These are phyloP conservation scores for Cylas formicarius DNA, from an alignment of 1,140 invertebrate species.

Conservation along the genomic window DNA sequence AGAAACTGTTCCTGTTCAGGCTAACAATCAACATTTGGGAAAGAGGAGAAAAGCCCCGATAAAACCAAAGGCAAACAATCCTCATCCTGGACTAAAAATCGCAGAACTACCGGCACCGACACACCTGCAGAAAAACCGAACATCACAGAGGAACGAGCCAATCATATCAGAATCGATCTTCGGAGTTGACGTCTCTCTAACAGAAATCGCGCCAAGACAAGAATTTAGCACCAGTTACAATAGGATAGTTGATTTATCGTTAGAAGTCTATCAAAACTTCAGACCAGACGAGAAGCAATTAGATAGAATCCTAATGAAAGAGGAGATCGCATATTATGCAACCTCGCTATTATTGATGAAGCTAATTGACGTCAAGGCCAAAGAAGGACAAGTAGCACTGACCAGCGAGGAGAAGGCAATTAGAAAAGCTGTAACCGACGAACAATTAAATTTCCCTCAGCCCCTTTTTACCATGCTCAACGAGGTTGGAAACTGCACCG, in stretches of 20 bases:
- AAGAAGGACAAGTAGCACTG: slow-evolving; percentile 18
- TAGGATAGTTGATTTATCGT: slow-evolving; percentile 11
- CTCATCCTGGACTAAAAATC: too few species aligned
- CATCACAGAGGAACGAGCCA: slow-evolving; percentile 22
- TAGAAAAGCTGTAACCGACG: slow-evolving; percentile 18
- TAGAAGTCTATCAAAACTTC: slow-evolving; percentile 15
- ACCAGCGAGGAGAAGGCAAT: slow-evolving; percentile 24
- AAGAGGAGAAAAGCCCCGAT: too few species aligned
- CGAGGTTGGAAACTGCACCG: slow-evolving; percentile 21
- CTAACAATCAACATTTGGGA: too few species aligned
- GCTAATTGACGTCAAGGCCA: slow-evolving; percentile 21
- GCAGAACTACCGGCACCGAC: slow-evolving; percentile 18
- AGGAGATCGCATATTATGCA: slow-evolving; percentile 24
- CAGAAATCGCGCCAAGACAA: slow-evolving; percentile 22
- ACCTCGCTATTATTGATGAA: slow-evolving; percentile 16
- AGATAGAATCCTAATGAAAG: slow-evolving; percentile 8
- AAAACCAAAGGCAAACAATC: slow-evolving; percentile 1
- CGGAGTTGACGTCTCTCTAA: slow-evolving; percentile 19
- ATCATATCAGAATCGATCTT: slow-evolving; percentile 24
- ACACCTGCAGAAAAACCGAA: slow-evolving; percentile 10
- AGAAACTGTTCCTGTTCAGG: too few species aligned
- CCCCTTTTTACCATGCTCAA: slow-evolving; percentile 17
- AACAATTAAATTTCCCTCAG: slow-evolving; percentile 25
- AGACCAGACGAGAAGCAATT: slow-evolving; percentile 17
- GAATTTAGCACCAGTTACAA: slow-evolving; percentile 12